These are phyloP conservation scores for Hippoglossus stenolepis DNA, from an alignment of 2,113 vertebrate genomes.

Conservation along the genomic window DNA sequence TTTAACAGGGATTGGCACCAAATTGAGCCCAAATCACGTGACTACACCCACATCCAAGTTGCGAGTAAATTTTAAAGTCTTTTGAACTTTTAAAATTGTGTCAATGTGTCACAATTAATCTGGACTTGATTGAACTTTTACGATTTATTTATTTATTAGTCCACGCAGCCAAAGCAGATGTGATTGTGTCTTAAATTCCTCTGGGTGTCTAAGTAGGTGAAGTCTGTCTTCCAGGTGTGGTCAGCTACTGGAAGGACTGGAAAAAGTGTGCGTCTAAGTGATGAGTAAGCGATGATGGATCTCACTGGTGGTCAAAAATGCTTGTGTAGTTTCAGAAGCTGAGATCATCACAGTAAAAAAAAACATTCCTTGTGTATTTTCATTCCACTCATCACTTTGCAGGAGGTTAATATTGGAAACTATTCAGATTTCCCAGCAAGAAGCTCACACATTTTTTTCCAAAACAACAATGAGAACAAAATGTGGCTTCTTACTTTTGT, in stretches of 20 bases:
- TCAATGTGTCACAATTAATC: not conserved
- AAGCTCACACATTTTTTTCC: constrained; percentile 1
- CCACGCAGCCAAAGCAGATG: not conserved
- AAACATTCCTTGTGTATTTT: not conserved
- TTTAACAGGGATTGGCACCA: not conserved
- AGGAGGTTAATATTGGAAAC: not conserved
- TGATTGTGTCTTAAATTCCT: not conserved
- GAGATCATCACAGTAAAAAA: not conserved
- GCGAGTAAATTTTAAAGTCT: not conserved
- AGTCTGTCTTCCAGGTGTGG: constrained; percentile 48
- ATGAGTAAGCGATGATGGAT: not conserved
- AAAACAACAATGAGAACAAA: not conserved
- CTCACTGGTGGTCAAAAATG: not conserved
- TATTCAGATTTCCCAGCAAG: constrained; percentile 29
- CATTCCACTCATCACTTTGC: not conserved
- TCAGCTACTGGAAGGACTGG: constrained; percentile 1
- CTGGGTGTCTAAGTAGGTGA: constrained; percentile 7
- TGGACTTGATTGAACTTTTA: not conserved
- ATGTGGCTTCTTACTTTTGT: not conserved
- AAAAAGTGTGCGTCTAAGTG: not conserved
- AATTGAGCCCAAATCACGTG: not conserved
- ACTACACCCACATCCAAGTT: not conserved
- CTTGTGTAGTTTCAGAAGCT: not conserved
- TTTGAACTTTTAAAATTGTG: not conserved
- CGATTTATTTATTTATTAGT: not conserved